Percentiles rank a stretch among this genome's conserved stretches.
Evolutionary conservation across 1,140 invertebrate species (phyloP).

Genomic region (Sarcophaga bullata): DNA sequence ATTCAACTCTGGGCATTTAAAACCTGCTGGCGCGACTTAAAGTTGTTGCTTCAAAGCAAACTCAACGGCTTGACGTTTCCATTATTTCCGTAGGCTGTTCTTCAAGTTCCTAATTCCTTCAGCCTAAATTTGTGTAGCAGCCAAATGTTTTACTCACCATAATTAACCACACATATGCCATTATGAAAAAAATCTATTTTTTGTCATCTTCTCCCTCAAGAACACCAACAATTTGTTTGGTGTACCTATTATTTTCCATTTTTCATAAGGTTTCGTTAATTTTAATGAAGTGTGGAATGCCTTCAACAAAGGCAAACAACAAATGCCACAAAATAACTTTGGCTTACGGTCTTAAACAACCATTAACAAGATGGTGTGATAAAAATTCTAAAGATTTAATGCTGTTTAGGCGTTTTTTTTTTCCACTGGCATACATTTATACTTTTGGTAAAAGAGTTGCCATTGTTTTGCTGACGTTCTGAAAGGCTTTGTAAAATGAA

Average conservation of each 20-base stretch:
- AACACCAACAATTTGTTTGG: not conserved
- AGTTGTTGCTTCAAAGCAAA: too few species aligned
- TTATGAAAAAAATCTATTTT: not conserved
- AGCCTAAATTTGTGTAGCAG: too few species aligned
- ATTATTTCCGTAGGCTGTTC: too few species aligned
- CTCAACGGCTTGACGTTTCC: too few species aligned
- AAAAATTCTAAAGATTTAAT: not conserved
- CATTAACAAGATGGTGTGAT: not conserved
- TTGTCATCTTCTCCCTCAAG: not conserved
- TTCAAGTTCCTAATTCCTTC: too few species aligned
- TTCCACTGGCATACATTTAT: not conserved
- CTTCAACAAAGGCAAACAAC: not conserved
- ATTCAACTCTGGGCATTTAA: too few species aligned
- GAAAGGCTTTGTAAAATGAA: too few species aligned
- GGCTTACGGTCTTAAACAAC: too few species aligned
- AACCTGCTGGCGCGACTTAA: too few species aligned
- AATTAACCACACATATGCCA: too few species aligned
- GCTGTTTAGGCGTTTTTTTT: slow-evolving; percentile 11
- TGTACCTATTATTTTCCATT: not conserved
- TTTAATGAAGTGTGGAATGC: slow-evolving; percentile 13
- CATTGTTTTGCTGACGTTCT: not conserved
- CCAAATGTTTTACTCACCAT: too few species aligned
- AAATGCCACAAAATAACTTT: not conserved
- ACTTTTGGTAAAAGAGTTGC: not conserved
- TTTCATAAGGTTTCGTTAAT: not conserved